Evolutionary conservation across 2,888 invertebrate species (phyloP).

Genomic region (Lycocerus yunnanus): DNA sequence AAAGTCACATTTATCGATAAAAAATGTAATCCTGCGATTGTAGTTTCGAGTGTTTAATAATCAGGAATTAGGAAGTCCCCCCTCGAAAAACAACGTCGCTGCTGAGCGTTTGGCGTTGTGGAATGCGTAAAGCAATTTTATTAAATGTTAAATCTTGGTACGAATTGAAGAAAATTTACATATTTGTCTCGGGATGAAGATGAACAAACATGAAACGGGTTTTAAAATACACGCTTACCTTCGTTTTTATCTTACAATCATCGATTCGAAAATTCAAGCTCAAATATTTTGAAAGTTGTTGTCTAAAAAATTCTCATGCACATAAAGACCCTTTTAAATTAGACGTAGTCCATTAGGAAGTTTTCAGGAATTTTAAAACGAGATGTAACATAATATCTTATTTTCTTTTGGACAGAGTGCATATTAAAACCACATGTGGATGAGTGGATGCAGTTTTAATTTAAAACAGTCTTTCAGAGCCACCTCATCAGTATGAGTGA

Average conservation of each 20-base stretch:
- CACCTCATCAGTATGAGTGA: conserved; percentile 38
- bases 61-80: no score
- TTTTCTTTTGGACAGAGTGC: conserved; percentile 30
- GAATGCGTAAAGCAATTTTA: not conserved
- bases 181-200: not conserved
- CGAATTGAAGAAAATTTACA: not conserved
- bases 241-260: not conserved
- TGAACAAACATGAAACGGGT: not conserved
- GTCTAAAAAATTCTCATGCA: not conserved
- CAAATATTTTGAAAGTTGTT: not conserved
- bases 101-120: not conserved
- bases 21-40: not conserved
- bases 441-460: conserved; percentile 35
- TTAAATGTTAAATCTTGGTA: not conserved
- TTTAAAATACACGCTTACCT: not conserved
- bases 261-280: not conserved
- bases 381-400: conserved; percentile 33
- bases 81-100: not conserved
- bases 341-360: conserved; percentile 34
- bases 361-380: conserved; percentile 37
- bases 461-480: conserved; percentile 31
- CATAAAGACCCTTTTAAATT: conserved; percentile 16
- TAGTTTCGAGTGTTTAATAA: not conserved
- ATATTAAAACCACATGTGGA: conserved; percentile 37
- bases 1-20: not conserved